These are phyloP conservation scores for Fistularia tabacaria DNA, from an alignment of 2,797 vertebrate species.

Conservation along the genomic window DNA sequence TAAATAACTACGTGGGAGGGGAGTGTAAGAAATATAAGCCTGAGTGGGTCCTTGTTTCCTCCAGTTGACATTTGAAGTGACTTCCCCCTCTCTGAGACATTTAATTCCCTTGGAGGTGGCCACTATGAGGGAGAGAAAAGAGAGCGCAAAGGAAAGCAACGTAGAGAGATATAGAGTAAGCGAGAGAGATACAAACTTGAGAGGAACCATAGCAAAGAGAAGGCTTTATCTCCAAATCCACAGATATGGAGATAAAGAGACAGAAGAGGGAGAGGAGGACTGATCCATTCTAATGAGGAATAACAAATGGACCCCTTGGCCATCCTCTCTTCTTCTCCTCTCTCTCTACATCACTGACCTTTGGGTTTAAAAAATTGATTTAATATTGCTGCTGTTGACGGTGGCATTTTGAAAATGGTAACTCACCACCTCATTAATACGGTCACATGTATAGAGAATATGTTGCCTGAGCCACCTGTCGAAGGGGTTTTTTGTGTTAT, in stretches of 20 bases:
- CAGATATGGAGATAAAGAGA: conserved; percentile 46
- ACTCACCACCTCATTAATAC: conserved; percentile 77
- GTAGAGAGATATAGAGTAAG: conserved; percentile 1
- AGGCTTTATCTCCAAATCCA: too few species aligned
- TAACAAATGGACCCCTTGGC: conserved; percentile 70
- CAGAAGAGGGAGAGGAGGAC: conserved; percentile 35
- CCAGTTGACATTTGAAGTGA: conserved; percentile 69
- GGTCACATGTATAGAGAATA: conserved; percentile 66
- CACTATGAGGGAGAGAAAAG: conserved; percentile 37
- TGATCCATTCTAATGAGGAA: conserved; percentile 77
- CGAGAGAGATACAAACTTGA: conserved; percentile 26
- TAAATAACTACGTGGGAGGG: conserved; percentile 18
- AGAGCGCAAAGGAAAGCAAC: conserved; percentile 21
- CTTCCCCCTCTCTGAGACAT: conserved; percentile 56
- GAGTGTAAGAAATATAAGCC: conserved; percentile 40
- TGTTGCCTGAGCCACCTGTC: conserved; percentile 53
- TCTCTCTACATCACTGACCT: conserved; percentile 75
- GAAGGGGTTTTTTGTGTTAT: conserved; percentile 53
- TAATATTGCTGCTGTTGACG: conserved; percentile 76
- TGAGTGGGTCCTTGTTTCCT: conserved; percentile 66
- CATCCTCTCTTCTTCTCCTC: conserved; percentile 44
- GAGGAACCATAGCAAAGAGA: too few species aligned
- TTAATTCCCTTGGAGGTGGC: conserved; percentile 55
- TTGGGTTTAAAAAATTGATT: conserved; percentile 80
- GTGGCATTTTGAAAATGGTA: conserved; percentile 83